These are phyloP conservation scores for Drosophila dunni DNA, from an alignment of 1,140 invertebrate species.

Conservation along the genomic window DNA sequence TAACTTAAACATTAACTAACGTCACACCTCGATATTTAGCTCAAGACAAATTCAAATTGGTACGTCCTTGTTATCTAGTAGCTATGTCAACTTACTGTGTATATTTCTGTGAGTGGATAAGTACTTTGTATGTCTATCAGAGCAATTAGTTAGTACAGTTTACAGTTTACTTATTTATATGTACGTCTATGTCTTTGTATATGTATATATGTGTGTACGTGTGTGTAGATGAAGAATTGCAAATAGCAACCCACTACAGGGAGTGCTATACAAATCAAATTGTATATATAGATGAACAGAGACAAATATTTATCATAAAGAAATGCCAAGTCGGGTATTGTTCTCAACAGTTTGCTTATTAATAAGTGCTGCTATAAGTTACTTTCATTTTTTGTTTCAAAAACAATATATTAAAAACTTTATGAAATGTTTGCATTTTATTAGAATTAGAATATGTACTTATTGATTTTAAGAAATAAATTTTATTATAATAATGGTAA, in stretches of 20 bases:
- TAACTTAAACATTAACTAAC: constrained; percentile 8
- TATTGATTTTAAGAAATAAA: constrained; percentile 62
- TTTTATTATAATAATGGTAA: constrained; percentile 33
- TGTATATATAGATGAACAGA: constrained; percentile 10
- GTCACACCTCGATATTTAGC: constrained; percentile 20
- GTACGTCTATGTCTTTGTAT: constrained; percentile 9
- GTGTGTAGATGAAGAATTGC: constrained; percentile 7
- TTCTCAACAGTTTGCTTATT: constrained; percentile 63
- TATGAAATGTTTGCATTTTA: constrained; percentile 65
- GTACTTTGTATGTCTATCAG: constrained; percentile 9
- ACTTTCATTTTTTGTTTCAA: constrained; percentile 48
- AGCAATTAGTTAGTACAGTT: constrained; percentile 60
- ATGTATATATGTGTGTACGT: constrained; percentile 24
- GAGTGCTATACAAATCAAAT: constrained; percentile 1
- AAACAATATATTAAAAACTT: constrained; percentile 19
- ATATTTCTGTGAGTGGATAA: constrained; percentile 32
- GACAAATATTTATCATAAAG: constrained; percentile 4
- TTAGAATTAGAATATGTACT: constrained; percentile 62
- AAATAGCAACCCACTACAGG: neutral
- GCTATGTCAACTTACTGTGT: constrained; percentile 22
- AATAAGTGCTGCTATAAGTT: constrained; percentile 47
- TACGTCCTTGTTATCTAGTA: constrained; percentile 4
- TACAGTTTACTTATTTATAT: constrained; percentile 50
- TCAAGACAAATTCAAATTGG: constrained; percentile 34
- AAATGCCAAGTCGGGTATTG: constrained; percentile 1